Evolutionary conservation across 2,888 invertebrate genomes (phyloP), one percentile per base, ranked within the genome.

Genomic region (Pristionchus fissidentatus): DNA sequence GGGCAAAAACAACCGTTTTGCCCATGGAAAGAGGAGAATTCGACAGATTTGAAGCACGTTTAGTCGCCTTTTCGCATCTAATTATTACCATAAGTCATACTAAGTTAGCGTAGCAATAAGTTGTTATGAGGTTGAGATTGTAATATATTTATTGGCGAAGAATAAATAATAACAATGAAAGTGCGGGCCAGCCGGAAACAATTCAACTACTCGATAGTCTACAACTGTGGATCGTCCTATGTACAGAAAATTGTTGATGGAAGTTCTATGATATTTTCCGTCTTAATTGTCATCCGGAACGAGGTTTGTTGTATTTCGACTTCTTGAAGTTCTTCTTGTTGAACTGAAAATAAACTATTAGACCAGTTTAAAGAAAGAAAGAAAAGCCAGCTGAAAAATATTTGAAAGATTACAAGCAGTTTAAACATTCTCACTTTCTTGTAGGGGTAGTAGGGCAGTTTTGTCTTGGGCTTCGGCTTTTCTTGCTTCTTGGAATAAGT

Each of bases 111-210:
- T 55, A 55, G 35, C 3, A 3, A 66, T 3, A 1, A 62, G 35
- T n/a, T 35, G 62, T 38, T 7, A 38, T 70, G 41, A 70, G 70
- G 70, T 43, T n/a, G 26, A 26, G 38, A 19, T 38, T 70, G n/a
- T 41, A 41, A 41, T 41, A 43, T 70, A 70, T 70, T 70, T 70
- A 70, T 70, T 26, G n/a, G 62, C 13, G 38, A 66, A n/a, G n/a
- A 55, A 55, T 15, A 15, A 19, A 13, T 19, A 55, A 13, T 15
- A 4, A 22, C 15, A 4, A 55, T 15, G 55, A 8, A 55, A 22
- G 55, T 13, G 15, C 55, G 55, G 22, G n/a, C 55, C 55, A 22
- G 55, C 55, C 55, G 55, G n/a, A n/a, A n/a, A n/a, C n/a, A n/a
- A n/a, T n/a, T n/a, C n/a, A n/a, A n/a, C n/a, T n/a, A n/a, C n/a